Evolutionary conservation across 2,113 vertebrate genomes (phyloP).

Genomic region (Lycaon pictus): DNA sequence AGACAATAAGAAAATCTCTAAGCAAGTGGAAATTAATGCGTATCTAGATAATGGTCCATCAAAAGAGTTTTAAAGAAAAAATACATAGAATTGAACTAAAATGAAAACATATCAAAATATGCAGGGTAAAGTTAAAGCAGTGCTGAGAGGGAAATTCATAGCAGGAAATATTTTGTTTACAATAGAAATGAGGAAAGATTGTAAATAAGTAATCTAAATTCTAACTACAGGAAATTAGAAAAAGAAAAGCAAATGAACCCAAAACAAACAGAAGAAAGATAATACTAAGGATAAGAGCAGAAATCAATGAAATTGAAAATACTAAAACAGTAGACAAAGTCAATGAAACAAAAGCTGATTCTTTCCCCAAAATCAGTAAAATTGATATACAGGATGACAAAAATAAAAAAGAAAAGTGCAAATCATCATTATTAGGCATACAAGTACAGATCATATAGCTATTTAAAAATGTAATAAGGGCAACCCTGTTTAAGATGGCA

Average conservation of each 20-base stretch:
- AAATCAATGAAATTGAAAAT: background rate
- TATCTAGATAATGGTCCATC: background rate
- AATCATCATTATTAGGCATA: background rate
- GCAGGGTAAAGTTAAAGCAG: background rate
- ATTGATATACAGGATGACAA: background rate
- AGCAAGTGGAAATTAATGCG: background rate
- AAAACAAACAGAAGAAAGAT: background rate
- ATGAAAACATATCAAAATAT: background rate
- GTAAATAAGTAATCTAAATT: background rate
- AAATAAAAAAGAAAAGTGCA: background rate
- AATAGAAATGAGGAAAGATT: background rate
- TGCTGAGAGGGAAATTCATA: background rate
- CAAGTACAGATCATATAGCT: background rate
- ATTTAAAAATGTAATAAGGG: background rate
- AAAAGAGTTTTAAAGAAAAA: background rate
- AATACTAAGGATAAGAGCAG: background rate
- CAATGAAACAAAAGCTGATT: background rate
- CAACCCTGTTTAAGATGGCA: no score
- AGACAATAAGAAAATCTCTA: background rate
- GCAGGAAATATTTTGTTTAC: background rate
- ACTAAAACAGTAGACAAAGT: background rate
- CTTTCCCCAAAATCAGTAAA: background rate
- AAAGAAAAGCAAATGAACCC: background rate
- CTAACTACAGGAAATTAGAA: background rate
- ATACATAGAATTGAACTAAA: background rate